Evolutionary conservation across 2,888 invertebrate species (phyloP), one percentile per base, ranked within the genome.

Genomic region (Archips crataeganus): DNA sequence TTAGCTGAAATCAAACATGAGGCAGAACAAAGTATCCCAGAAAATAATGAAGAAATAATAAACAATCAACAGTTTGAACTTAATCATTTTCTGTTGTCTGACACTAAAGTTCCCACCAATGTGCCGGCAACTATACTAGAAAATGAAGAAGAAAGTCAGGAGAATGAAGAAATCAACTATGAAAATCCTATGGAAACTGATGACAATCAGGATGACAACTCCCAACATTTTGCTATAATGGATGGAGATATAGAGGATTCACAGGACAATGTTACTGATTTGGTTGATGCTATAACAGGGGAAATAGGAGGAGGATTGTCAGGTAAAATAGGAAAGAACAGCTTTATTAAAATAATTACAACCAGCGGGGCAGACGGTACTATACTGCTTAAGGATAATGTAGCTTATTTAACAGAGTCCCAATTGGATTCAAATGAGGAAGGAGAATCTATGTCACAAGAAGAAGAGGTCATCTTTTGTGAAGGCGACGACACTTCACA

Each of bases 61-160:
- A 78, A 79, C 34, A 79, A 76, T 42, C 76, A 79, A 11, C 81
- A 80, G 59, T 92, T 90, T 83, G 89, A 90, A 77, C 86, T 93
- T 75, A 90, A 93, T 75, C 89, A 92, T 5, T 94, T 89, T 72
- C 79, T 94, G 1, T 84, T 92, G 57, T 84, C 90, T 4, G 87
- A 91, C 70, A 87, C 87, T 5, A 90, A 85, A 83, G 86, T 94
- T 0, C 84, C 93, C 3, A 81, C 82, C 0, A 92, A 87, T 80
- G 93, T 94, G n/a, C 94, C 94, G 9, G 92, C 89, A 36, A 92
- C 94, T 23, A 94, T 94, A 42, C 79, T 94, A 4, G 92, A 93
- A 81, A 92, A 93, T 82, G 92, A 94, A 78, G 93, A 93, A 76
- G 90, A 88, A 15, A 80, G 83, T 70, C 89, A 90, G 51, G 90